phyloP scores from a whole-genome alignment of 1,140 invertebrate species.

The Yoshiicerus persimilis region DNA sequence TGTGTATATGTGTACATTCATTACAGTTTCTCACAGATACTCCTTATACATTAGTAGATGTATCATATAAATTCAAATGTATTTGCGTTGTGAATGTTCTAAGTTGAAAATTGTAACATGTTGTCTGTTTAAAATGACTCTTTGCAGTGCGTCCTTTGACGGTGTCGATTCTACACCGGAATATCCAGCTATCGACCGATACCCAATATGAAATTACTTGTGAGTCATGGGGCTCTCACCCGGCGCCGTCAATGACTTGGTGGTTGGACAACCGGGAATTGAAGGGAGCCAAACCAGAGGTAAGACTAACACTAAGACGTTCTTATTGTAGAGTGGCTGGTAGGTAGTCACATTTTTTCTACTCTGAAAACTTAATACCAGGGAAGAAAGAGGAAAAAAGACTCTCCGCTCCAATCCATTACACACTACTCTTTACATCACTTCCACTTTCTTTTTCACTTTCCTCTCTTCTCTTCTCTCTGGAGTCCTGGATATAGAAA shows the following conservation, averaged over 20 bases:
- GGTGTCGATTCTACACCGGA: conserved; percentile 46
- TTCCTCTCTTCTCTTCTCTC: background rate
- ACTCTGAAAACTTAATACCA: background rate
- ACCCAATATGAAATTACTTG: conserved; percentile 49
- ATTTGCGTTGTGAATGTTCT: background rate
- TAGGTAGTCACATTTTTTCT: background rate
- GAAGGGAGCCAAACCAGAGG: conserved; percentile 45
- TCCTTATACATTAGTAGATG: too few species aligned
- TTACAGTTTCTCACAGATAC: background rate
- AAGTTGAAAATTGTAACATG: too few species aligned
- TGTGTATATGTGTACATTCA: too few species aligned
- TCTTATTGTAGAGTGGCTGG: background rate
- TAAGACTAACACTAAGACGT: conserved; percentile 20
- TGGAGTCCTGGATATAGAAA: background rate
- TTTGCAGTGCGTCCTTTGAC: conserved; percentile 49
- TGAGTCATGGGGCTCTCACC: conserved; percentile 48
- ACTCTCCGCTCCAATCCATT: conserved; percentile 1
- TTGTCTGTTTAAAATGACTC: conserved; percentile 3
- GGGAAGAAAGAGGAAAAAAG: background rate
- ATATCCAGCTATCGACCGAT: conserved; percentile 45
- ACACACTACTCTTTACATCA: conserved; percentile 1
- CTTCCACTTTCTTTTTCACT: conserved; percentile 20
- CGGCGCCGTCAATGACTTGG: conserved; percentile 43
- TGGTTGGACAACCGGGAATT: conserved; percentile 43
- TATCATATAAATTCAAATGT: background rate